Percentiles rank a stretch among this genome's conserved stretches.
phyloP scores from a whole-genome alignment of 2,113 vertebrate genomes.

The Dicentrarchus labrax region DNA sequence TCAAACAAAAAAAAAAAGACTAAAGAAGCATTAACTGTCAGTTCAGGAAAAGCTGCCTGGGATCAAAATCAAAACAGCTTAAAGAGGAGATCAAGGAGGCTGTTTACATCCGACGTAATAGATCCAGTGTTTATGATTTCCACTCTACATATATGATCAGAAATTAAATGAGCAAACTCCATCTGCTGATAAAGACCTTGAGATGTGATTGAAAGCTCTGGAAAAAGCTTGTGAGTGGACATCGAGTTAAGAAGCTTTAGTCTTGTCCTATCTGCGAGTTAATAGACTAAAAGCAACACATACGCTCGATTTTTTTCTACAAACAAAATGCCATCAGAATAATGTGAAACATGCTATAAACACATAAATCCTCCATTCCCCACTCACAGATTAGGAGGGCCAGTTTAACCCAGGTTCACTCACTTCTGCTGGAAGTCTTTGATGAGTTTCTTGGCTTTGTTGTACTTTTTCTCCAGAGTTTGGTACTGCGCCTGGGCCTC shows the following conservation, averaged over 20 bases:
- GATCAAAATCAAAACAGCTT: background rate
- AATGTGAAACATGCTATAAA: background rate
- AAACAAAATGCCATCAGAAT: background rate
- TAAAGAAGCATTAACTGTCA: background rate
- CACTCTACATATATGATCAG: background rate
- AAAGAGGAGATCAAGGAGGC: background rate
- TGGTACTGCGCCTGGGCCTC: constrained; percentile 98
- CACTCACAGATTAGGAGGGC: background rate
- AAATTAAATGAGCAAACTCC: background rate
- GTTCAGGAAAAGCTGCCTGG: background rate
- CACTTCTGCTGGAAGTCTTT: constrained; percentile 99
- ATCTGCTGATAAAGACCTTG: background rate
- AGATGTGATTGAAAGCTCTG: background rate
- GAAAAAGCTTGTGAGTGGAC: background rate
- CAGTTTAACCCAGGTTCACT: constrained; percentile 66
- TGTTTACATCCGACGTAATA: background rate
- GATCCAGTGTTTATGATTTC: background rate
- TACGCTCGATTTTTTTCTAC: no score
- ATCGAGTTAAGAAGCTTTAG: background rate
- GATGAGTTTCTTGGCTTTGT: constrained; percentile 99
- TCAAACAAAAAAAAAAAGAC: background rate
- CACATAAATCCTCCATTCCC: background rate
- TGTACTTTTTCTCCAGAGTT: constrained; percentile 98
- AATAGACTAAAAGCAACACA: no score
- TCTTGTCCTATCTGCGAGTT: background rate